phyloP scores from a whole-genome alignment of 1,140 invertebrate species.

The Penaeus japonicus region DNA sequence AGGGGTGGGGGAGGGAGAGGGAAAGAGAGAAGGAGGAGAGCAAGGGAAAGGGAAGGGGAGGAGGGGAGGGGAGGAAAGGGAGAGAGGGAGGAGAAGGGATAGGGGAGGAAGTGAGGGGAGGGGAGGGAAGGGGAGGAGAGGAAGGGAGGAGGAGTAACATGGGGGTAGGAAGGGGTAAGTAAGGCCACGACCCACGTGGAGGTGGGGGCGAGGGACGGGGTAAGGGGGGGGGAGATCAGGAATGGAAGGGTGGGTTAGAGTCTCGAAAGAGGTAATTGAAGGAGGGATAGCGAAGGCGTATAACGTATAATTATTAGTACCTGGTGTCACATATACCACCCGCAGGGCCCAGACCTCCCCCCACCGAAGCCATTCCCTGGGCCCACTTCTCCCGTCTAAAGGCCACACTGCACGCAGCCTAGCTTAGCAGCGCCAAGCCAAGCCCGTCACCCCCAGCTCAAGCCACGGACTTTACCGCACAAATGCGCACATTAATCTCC shows the following conservation, averaged over 20 bases:
- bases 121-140: not conserved
- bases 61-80: no score
- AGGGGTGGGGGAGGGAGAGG: no score
- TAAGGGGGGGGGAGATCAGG: not conserved
- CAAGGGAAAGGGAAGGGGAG: no score
- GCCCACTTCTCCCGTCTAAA: not conserved
- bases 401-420: not conserved
- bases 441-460: not conserved
- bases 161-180: not conserved
- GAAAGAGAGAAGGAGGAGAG: no score
- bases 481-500: no score
- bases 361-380: not conserved
- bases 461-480: not conserved
- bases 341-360: not conserved
- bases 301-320: not conserved
- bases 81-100: not conserved
- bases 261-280: not conserved
- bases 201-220: not conserved
- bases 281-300: not conserved
- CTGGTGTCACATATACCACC: not conserved
- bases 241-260: not conserved
- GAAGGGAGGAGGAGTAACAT: not conserved
- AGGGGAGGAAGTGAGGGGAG: not conserved
- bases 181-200: not conserved
- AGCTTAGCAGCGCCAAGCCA: no score